Percentiles rank a stretch among this genome's conserved stretches.
phyloP scores from a whole-genome alignment of 2,797 vertebrate genomes.

The Epinephelus coioides region DNA sequence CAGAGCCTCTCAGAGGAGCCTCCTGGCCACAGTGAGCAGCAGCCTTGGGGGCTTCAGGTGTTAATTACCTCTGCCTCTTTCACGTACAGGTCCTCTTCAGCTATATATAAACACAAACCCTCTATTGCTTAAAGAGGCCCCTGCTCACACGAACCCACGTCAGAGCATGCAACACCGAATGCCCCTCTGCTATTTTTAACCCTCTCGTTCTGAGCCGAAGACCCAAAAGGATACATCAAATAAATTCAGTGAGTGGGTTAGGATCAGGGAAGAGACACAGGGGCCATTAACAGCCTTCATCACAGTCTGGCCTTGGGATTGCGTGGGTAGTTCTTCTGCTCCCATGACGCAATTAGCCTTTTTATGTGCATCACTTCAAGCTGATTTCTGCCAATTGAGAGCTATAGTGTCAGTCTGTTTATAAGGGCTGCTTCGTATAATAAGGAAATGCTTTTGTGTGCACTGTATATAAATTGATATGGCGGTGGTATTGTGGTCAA shows the following conservation, averaged over 20 bases:
- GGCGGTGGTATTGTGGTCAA: slow-evolving; percentile 27
- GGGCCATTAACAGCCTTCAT: slow-evolving; percentile 77
- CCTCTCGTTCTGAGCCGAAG: slow-evolving; percentile 56
- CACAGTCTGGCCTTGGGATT: slow-evolving; percentile 73
- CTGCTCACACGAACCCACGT: slow-evolving; percentile 56
- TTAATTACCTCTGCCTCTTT: slow-evolving; percentile 77
- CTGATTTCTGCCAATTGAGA: slow-evolving; percentile 64
- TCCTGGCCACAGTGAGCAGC: slow-evolving; percentile 28
- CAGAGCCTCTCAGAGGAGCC: slow-evolving; percentile 59
- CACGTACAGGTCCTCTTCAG: slow-evolving; percentile 67
- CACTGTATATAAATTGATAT: slow-evolving; percentile 28
- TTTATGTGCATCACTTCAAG: slow-evolving; percentile 72
- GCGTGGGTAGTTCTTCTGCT: slow-evolving; percentile 79
- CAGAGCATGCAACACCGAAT: slow-evolving; percentile 39
- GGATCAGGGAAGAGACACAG: slow-evolving; percentile 64
- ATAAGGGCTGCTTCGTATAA: slow-evolving; percentile 37
- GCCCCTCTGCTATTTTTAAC: slow-evolving; percentile 76
- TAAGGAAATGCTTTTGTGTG: slow-evolving; percentile 31
- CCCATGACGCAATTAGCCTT: slow-evolving; percentile 81
- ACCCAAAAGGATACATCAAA: slow-evolving; percentile 71
- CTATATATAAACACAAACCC: slow-evolving; percentile 70
- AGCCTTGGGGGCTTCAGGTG: slow-evolving; percentile 70
- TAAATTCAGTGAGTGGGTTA: slow-evolving; percentile 58
- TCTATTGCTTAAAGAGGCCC: slow-evolving; percentile 60
- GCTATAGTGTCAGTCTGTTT: slow-evolving; percentile 57